A percentile compares a stretch with the other conserved stretches of the same genome.
phyloP scores from a whole-genome alignment of 1,140 invertebrate genomes.

The Cyclina sinensis region DNA sequence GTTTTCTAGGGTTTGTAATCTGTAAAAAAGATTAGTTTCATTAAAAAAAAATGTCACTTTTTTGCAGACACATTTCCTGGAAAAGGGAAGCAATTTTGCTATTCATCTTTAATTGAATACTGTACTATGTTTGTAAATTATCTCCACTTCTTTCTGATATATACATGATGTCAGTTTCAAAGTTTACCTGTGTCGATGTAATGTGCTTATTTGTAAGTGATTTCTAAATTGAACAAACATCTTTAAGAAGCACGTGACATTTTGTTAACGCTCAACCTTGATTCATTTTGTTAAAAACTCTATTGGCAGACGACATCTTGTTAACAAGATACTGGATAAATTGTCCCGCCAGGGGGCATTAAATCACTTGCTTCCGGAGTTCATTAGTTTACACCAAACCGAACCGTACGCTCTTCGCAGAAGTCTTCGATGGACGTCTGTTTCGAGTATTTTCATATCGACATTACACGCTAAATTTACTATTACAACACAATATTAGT shows the following conservation, averaged over 20 bases:
- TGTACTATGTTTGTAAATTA: no score
- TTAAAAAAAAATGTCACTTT: no score
- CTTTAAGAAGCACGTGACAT: neutral
- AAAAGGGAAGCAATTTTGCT: no score
- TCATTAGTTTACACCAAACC: constrained; percentile 53
- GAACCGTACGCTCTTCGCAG: constrained; percentile 9
- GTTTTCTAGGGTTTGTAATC: no score
- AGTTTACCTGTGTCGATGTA: no score
- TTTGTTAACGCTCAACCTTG: neutral
- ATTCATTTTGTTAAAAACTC: neutral
- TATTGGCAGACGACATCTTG: constrained; percentile 18
- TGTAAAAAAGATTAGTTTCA: no score
- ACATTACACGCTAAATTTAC: constrained; percentile 56
- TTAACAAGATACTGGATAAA: constrained; percentile 32
- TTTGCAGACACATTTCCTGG: no score
- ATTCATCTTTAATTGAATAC: no score
- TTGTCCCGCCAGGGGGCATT: constrained; percentile 25
- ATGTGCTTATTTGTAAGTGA: no score
- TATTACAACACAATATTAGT: constrained; percentile 28
- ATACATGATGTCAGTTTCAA: no score
- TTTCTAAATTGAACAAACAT: no score
- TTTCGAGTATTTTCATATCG: neutral
- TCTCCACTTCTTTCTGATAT: no score
- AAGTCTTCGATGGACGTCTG: neutral
- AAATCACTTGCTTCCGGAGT: constrained; percentile 56